Base-by-base conservation (phyloP, 30 jellyfish, hydroid and myxozoan species). In the Turritopsis rubra region DNA sequence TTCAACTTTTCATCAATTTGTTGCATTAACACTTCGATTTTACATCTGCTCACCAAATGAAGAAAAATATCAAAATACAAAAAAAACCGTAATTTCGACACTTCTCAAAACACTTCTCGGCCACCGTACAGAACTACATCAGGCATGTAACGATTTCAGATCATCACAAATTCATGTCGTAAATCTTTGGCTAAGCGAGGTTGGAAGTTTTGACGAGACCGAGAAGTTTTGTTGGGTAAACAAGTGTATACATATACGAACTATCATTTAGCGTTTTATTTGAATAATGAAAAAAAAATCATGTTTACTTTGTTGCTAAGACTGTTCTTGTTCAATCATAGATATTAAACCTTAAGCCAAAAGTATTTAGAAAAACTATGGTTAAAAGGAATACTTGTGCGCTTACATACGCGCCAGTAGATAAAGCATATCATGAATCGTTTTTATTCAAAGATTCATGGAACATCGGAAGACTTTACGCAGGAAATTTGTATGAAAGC, bases 381-480 rank as follows among this genome's bases (percentile, higher is more conserved):
- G 29, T 66, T 25, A 66, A 66, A 66, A 66, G 76, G 76, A 66
- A 7, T n/a, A 66, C 17, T n/a, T 8, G 29, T n/a, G 29, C 29
- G 8, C 28, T 41, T 13, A 52, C 21, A n/a, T 17, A 28, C 52
- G 29, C 81, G 31, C 87, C 87, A 53, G 87, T 80, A 54, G 82
- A 53, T 22, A 41, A 29, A 25, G 87, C 87, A 8, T 80, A 53
- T 31, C 28, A 80, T 0, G 87, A 80, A 53, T 80, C 87, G 0
- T 80, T 53, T 22, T 41, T 80, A 18, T 24, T 80, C 21, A 29
- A 25, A 9, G 82, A 80, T 21, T 28, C 66, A 52, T 80, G 87
- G 87, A 80, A 41, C 87, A 75, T 53, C 52, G 87, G 77, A 9
- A 80, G 65, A 26, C 77, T 80, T 31, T 80, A 80, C 1, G 87